Evolutionary conservation across 2,797 vertebrate species (phyloP), one percentile per base, ranked within the genome.

Genomic region (Thamnophis elegans): DNA sequence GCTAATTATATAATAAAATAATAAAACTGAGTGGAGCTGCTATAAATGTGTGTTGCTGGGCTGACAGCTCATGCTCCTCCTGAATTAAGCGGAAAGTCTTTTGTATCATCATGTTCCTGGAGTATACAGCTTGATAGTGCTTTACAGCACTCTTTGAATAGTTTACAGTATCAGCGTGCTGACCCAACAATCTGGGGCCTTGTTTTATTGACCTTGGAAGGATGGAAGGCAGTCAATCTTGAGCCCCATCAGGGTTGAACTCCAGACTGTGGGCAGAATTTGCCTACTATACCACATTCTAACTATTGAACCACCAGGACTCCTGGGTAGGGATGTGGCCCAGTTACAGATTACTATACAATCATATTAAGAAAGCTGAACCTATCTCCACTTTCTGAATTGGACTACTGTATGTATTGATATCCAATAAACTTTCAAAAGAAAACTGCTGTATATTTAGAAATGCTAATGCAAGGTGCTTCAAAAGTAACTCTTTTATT

Each of bases 401-500:
- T 82, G 36, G 18, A 42, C 65, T 32, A 68, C 14, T 68, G 36
- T 42, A 25, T 82, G 73, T 47, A 42, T 82, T 82, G 73, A 82
- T 82, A 82, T 22, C 36, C 20, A 47, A 42, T 28, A 86, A 86
- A 53, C 5, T 20, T 47, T 14, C 12, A 86, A 54, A 86, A n/a
- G 85, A 54, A 54, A 51, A 86, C 28, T n/a, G 51, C 13, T 86
- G 14, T 28, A 54, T 53, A 28, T 86, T 86, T 51, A 86, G 6
- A 16, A 86, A 86, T n/a, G 13, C 26, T n/a, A 36, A 5, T 25
- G 47, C 22, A 68, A 54, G 1, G 51, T 20, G 51, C 47, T 73
- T 88, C 62, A 58, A 92, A 91, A 88, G 68, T 87, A 91, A 28
- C 12, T 55, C 55, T 91, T 68, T 47, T 56, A 91, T 78, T 58